Conservation (phyloP, 2,888 invertebrate species). For the Mystacides longicornis region DNA sequence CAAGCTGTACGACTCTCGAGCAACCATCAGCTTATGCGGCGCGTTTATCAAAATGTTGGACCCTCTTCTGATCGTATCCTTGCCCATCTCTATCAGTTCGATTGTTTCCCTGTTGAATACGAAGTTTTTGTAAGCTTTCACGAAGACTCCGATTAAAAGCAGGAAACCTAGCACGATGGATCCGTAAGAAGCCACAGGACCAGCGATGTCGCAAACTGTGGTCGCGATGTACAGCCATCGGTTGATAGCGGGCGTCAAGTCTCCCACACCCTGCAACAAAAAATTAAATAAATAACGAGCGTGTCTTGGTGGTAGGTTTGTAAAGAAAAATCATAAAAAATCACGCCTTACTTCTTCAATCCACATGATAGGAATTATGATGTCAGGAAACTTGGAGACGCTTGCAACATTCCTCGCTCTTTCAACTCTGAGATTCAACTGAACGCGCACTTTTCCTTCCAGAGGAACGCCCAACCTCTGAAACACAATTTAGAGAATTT, state of each 20-base stretch:
- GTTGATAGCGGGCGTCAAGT: conserved; percentile 69
- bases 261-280: conserved; percentile 64
- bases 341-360: conserved; percentile 63
- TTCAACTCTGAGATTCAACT: conserved; percentile 74
- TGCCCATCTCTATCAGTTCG: conserved; percentile 71
- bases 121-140: conserved; percentile 67
- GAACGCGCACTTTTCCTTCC: conserved; percentile 74
- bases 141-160: conserved; percentile 57
- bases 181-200: conserved; percentile 64
- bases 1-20: conserved; percentile 51
- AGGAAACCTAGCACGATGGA: conserved; percentile 62
- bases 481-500: conserved; percentile 25
- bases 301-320: background rate
- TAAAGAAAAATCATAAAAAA: background rate
- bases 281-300: background rate
- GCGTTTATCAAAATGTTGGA: conserved; percentile 53
- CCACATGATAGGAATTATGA: conserved; percentile 84
- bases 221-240: conserved; percentile 77
- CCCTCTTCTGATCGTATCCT: conserved; percentile 61
- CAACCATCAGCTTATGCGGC: conserved; percentile 51
- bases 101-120: conserved; percentile 61
- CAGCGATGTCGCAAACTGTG: conserved; percentile 64
- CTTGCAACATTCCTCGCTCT: conserved; percentile 62
- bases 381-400: conserved; percentile 69
- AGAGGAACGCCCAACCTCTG: conserved; percentile 81